A percentile compares a stretch with the other conserved stretches of the same genome.
Conservation (phyloP, 2,888 invertebrate species). For the Baronia brevicornis region DNA sequence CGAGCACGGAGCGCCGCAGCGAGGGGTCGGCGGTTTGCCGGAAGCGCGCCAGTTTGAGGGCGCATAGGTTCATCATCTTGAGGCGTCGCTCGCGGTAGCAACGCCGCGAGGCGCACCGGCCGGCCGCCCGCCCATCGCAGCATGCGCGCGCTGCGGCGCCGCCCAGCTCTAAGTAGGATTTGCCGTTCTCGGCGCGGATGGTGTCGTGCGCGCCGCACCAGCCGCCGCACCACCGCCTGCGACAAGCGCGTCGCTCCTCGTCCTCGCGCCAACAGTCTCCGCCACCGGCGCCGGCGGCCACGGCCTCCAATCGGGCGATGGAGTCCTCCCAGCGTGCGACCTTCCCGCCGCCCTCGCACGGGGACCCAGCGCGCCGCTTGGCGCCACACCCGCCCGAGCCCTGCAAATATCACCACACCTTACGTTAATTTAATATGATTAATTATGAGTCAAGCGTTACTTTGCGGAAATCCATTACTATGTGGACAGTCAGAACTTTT, state of each 20-base stretch:
- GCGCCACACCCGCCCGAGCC: conserved; percentile 73
- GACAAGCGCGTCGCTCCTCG: conserved; percentile 69
- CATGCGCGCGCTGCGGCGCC: conserved; percentile 85
- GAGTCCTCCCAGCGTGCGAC: conserved; percentile 72
- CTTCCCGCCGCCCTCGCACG: conserved; percentile 70
- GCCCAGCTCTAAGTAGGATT: conserved; percentile 91
- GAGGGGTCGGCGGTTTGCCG: conserved; percentile 93
- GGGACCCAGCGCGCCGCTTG: conserved; percentile 69
- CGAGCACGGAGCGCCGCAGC: conserved; percentile 91
- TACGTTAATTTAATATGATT: conserved; percentile 15
- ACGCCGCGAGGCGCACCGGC: conserved; percentile 86
- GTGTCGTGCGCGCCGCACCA: conserved; percentile 81
- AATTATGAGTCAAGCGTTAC: too few species aligned
- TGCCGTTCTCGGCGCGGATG: conserved; percentile 92
- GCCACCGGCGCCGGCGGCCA: conserved; percentile 79
- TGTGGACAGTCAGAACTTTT: too few species aligned
- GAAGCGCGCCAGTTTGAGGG: conserved; percentile 91
- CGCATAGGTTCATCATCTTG: conserved; percentile 92
- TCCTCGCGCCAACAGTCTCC: conserved; percentile 76
- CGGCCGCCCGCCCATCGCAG: conserved; percentile 83
- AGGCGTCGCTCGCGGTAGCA: conserved; percentile 91
- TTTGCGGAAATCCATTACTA: too few species aligned
- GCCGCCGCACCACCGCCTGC: conserved; percentile 75
- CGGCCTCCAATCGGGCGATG: conserved; percentile 67
- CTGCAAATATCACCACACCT: conserved; percentile 43